Base-by-base conservation (phyloP, 2,888 invertebrate genomes). In the Cyclophora albipunctata region DNA sequence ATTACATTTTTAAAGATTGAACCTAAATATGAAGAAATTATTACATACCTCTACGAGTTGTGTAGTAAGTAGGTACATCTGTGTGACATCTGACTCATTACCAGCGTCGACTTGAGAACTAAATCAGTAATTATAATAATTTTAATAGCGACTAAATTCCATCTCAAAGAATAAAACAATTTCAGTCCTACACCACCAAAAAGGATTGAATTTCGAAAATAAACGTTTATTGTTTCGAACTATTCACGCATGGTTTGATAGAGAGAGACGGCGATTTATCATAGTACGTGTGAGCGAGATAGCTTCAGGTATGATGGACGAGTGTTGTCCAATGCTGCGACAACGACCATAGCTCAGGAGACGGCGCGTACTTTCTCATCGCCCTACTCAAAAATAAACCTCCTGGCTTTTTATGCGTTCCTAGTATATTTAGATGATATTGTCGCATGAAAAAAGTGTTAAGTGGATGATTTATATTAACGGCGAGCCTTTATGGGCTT, bases 391-490 rank as follows among this genome's bases (percentile, higher is more conserved):
- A 75, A 86, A 87, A 85, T 86, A 85, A 84, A 80, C 80, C 76
- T 60, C 73, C 73, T 73, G 74, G 70, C 75, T 84, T 84, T 85
- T 85, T 84, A 81, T 84, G 81, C 69, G 66, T 73, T 71, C 78
- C 75, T 72, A 77, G 78, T 84, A 82, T 81, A 84, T 84, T 81
- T 84, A 80, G 82, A 81, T 67, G 75, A 82, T 75, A 81, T 79
- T 84, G 84, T 84, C 82, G 78, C 77, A 64, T 69, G 70, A 79
- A 81, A 84, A 84, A 84, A 81, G 85, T 85, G 86, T 85, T 86
- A 87, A 87, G 84, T 86, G 84, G 84, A 84, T 87, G 86, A 88
- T 86, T 86, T 85, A 87, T 84, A 80, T 80, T 82, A 81, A 84
- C 79, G 78, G 81, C 72, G 69, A 68, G 66, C 67, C 69, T 78